Percentiles rank a stretch among this genome's conserved stretches.
Conservation (phyloP, 1,140 invertebrate species). For the Leucophenga varia region DNA sequence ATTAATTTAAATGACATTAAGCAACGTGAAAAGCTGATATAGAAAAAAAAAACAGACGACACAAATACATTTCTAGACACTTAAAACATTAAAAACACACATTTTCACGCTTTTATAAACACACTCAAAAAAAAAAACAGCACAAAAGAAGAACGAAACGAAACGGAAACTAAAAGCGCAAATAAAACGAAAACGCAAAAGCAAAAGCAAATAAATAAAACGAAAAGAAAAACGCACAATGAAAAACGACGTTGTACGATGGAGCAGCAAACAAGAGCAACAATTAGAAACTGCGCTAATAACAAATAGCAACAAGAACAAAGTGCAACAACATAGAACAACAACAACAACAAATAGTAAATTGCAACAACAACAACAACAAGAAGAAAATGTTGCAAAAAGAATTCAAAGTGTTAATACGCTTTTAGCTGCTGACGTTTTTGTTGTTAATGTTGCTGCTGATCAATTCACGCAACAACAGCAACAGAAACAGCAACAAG, state of each 20-base stretch:
- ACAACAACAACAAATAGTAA: conserved; percentile 19
- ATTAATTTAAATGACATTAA: too few species aligned
- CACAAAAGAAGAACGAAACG: too few species aligned
- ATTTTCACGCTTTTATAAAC: too few species aligned
- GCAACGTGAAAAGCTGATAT: too few species aligned
- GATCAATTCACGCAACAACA: conserved; percentile 13
- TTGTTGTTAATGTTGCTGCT: too few species aligned
- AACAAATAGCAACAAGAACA: conserved; percentile 15
- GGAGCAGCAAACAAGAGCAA: conserved; percentile 30
- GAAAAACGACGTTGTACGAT: conserved; percentile 56
- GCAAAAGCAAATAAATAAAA: conserved; percentile 12
- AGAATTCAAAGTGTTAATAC: too few species aligned
- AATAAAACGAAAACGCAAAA: conserved; percentile 16
- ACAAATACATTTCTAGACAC: too few species aligned
- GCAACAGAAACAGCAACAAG: conserved; percentile 19
- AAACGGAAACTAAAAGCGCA: background rate
- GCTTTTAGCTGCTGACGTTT: too few species aligned
- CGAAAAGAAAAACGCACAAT: conserved; percentile 52
- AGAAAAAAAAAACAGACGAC: too few species aligned
- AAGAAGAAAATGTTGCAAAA: conserved; percentile 20
- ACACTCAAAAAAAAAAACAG: too few species aligned
- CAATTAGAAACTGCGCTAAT: conserved; percentile 24
- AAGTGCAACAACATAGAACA: conserved; percentile 3
- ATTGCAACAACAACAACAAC: conserved; percentile 19
- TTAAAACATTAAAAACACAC: too few species aligned